Base-by-base conservation (phyloP, 1,140 invertebrate species). In the Eriocheir sinensis region DNA sequence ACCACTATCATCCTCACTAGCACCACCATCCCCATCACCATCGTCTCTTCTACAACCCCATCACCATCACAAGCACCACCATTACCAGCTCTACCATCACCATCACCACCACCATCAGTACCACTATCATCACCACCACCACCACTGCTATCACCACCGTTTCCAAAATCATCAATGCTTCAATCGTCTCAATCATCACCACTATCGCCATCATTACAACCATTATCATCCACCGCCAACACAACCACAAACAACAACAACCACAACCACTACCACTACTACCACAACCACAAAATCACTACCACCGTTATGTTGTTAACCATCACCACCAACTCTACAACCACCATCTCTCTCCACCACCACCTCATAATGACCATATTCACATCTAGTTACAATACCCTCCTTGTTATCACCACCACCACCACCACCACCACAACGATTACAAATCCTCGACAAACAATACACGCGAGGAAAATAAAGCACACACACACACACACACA, bases 71-170 rank as follows among this genome's bases (percentile, higher is more conserved):
- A 36, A 90, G 40, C 89, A 90, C 40, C 89, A 1, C 41, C 89
- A 6, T 41, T 12, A 53, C 41, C 17, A 90, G n/a, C n/a, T n/a
- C n/a, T n/a, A 44, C 41, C 88, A 90, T 41, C 89, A 90, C 40
- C 89, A 1, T 21, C 89, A 6, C 89, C 41, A 53, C 41, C 17
- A 90, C 89, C 21, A 72, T 48, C 44, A 15, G 4, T 15, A 48
- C 15, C n/a, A n/a, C n/a, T n/a, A n/a, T n/a, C n/a, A n/a, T n/a
- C n/a, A n/a, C 83, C 83, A 32, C 0, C 83, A 86, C 83, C 2
- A 86, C 83, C 83, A 79, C 60, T n/a, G n/a, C 60, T n/a, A 86
- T 72, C n/a, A 21, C 60, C 60, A 72, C 60, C 60, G n/a, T n/a
- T 72, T 72, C 60, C 60, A 72, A 21, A 0, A 15, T 34, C 83